Evolutionary conservation across 2,797 vertebrate genomes (phyloP), one percentile per base, ranked within the genome.

Genomic region (Podarcis siculus): DNA sequence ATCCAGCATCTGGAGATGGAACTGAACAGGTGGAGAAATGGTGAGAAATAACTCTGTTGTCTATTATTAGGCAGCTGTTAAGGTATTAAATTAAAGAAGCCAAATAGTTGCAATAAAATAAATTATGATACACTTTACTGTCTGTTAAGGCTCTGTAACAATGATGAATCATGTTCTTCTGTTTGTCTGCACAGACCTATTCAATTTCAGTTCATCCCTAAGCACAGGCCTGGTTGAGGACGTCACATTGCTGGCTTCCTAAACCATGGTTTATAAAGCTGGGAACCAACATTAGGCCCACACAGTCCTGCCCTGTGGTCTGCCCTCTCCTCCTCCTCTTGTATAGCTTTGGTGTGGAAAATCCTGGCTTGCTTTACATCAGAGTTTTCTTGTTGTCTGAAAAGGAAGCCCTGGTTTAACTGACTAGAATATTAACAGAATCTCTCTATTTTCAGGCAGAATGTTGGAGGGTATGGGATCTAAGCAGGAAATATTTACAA

Each of bases 21-120:
- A 89, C 97, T 99, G 55, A 99, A 98, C 96, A 97, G 98, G 95
- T 99, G 98, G 98, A 98, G 98, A 92, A 98, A 98, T 0, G 99
- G 99, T 99, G 94, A 90, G 97, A 89, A 72, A 75, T 30, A 23
- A 61, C 8, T 27, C 30, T 8, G 27, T 64, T 49, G 30, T 86
- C 25, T 12, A 79, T 79, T 71, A 69, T 23, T 86, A 21, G 32
- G 64, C 37, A 61, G 37, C 76, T 79, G 76, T 79, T 84, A 35
- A 81, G 30, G 55, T 72, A 30, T 71, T 61, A 12, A 32, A 32
- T 72, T 81, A 66, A 75, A 89, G 32, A 55, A 72, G 37, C 76
- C 76, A 55, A 82, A 89, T 49, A 55, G 27, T 80, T 30, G 69
- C 67, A 72, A 21, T 23, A 8, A 73, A 85, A 78, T 67, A 55